Conservation (phyloP, 2,797 vertebrate species). For the Phyllotis vaccarum region DNA sequence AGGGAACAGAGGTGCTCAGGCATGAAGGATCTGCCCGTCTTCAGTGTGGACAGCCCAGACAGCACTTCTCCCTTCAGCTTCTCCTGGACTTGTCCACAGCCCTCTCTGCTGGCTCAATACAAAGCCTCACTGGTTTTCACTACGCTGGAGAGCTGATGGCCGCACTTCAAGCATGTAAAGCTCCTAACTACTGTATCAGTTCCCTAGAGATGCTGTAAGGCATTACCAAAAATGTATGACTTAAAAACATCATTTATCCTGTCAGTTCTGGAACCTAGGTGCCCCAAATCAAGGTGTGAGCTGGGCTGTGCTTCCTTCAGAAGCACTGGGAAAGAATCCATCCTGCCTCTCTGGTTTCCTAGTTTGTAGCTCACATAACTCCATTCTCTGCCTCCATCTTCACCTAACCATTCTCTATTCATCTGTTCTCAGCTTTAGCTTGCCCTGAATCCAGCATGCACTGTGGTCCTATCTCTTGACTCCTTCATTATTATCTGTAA, state of each 20-base stretch:
- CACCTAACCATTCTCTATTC: background rate
- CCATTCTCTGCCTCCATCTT: background rate
- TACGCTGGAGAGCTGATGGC: background rate
- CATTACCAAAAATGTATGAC: background rate
- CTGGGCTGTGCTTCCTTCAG: background rate
- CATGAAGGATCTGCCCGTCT: background rate
- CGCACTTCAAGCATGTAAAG: background rate
- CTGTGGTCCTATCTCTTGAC: background rate
- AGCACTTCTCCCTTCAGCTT: background rate
- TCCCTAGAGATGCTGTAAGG: background rate
- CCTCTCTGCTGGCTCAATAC: background rate
- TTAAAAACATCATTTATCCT: slow-evolving; percentile 41
- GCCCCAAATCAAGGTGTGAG: background rate
- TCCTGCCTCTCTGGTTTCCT: background rate
- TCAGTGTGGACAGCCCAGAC: background rate
- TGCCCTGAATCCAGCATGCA: background rate
- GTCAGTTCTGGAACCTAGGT: slow-evolving; percentile 25
- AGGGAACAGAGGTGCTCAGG: background rate
- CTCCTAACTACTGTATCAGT: background rate
- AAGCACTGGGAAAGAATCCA: background rate
- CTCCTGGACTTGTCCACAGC: background rate
- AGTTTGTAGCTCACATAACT: background rate
- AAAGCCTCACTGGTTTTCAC: background rate
- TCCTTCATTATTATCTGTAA: background rate
- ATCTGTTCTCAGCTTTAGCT: background rate